These are phyloP conservation scores for Sitta carolinensis DNA, from an alignment of 2,797 vertebrate genomes.

Conservation along the genomic window DNA sequence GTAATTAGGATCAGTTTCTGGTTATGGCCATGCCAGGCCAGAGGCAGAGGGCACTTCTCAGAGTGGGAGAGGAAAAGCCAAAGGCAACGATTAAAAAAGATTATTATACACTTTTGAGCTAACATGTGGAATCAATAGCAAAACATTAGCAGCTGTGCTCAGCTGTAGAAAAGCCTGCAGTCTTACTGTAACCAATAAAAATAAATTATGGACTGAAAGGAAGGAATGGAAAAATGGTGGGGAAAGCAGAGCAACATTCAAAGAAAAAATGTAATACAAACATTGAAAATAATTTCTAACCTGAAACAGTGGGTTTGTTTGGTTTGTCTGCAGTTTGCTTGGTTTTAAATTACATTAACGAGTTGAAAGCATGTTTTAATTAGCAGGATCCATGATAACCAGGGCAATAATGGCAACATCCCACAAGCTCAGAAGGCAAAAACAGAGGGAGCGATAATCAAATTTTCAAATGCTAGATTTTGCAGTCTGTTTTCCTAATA, in stretches of 20 bases:
- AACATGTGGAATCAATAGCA: conserved; percentile 81
- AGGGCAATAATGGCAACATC: neutral
- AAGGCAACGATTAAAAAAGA: conserved; percentile 76
- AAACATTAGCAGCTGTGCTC: conserved; percentile 76
- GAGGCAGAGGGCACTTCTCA: conserved; percentile 71
- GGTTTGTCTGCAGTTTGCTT: neutral
- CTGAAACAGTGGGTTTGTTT: neutral
- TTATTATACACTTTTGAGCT: conserved; percentile 74
- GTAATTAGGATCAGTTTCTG: conserved; percentile 76
- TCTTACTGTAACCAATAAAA: conserved; percentile 78
- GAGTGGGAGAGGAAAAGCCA: conserved; percentile 76
- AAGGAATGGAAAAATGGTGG: conserved; percentile 50
- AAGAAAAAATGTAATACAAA: conserved; percentile 28
- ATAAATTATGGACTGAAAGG: conserved; percentile 71
- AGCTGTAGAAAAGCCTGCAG: conserved; percentile 70
- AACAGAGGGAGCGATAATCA: conserved; percentile 1
- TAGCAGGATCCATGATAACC: neutral
- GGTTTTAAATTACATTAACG: neutral
- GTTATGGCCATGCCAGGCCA: conserved; percentile 70
- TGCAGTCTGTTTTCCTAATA: neutral
- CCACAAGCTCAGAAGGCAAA: neutral
- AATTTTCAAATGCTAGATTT: neutral
- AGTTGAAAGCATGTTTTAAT: neutral
- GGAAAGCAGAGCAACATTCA: conserved; percentile 27
- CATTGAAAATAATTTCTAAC: conserved; percentile 31